A percentile compares a stretch with the other conserved stretches of the same genome.
Evolutionary conservation across 2,888 invertebrate genomes (phyloP).

Genomic region (Piscicola geometra): DNA sequence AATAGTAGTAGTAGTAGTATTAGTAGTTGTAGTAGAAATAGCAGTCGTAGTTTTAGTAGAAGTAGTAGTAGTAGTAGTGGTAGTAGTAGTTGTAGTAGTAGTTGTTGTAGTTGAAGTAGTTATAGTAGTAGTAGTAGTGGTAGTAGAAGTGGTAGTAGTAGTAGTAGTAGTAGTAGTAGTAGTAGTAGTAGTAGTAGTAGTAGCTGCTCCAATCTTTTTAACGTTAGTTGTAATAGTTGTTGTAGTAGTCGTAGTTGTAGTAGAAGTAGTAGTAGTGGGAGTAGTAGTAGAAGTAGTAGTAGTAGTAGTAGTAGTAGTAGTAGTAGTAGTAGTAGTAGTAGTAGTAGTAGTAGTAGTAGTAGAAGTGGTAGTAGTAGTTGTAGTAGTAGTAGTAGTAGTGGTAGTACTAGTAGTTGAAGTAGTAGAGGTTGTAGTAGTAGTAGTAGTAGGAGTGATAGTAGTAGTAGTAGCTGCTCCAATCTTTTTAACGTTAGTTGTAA

Average conservation of each 20-base stretch:
- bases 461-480: background rate
- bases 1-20: slow-evolving; percentile 8
- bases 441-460: slow-evolving; percentile 22
- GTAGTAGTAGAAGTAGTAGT: slow-evolving; percentile 16
- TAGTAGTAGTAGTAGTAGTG: slow-evolving; percentile 12
- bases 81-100: slow-evolving; percentile 13
- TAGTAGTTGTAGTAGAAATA: background rate
- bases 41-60: background rate
- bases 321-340: background rate
- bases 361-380: slow-evolving; percentile 2
- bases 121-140: slow-evolving; percentile 12
- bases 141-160: slow-evolving; percentile 16
- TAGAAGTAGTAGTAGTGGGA: background rate
- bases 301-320: slow-evolving; percentile 9
- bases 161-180: slow-evolving; percentile 14
- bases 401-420: background rate
- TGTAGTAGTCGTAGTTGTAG: background rate
- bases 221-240: background rate
- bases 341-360: slow-evolving; percentile 19
- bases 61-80: slow-evolving; percentile 9
- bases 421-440: slow-evolving; percentile 15
- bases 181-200: slow-evolving; percentile 1
- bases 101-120: background rate
- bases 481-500: background rate
- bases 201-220: too few relatives aligned